A percentile compares a stretch with the other conserved stretches of the same genome.
These are phyloP conservation scores for Phasianus colchicus DNA, from an alignment of 2,113 vertebrate species.

Conservation along the genomic window DNA sequence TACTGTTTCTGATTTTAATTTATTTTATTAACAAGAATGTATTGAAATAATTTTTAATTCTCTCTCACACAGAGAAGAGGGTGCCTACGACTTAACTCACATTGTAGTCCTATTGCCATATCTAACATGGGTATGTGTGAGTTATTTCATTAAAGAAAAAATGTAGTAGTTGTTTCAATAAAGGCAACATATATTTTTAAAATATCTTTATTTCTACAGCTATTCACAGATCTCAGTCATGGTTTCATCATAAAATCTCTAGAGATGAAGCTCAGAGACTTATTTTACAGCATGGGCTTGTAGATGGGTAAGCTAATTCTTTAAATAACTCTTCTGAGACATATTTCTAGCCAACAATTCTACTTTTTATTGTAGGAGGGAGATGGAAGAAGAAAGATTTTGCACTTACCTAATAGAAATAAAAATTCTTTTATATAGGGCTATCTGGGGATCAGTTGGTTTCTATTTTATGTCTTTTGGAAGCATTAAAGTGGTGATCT, in stretches of 20 bases:
- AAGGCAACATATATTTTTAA: not conserved
- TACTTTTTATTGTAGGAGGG: not conserved
- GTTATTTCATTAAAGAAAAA: not conserved
- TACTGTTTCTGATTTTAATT: not conserved
- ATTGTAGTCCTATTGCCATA: slow-evolving; percentile 86
- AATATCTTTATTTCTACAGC: slow-evolving; percentile 74
- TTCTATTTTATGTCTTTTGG: slow-evolving; percentile 36
- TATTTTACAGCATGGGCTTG: slow-evolving; percentile 92
- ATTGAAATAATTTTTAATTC: slow-evolving; percentile 46
- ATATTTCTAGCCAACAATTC: not conserved
- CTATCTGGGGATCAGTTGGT: slow-evolving; percentile 18
- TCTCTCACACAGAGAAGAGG: slow-evolving; percentile 88
- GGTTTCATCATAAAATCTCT: slow-evolving; percentile 96
- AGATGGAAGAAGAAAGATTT: not conserved
- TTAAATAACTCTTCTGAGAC: not conserved
- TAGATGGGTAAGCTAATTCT: slow-evolving; percentile 88
- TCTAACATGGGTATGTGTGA: slow-evolving; percentile 83
- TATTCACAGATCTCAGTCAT: slow-evolving; percentile 91
- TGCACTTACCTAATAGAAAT: not conserved
- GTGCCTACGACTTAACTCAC: slow-evolving; percentile 88
- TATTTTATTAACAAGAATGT: not conserved
- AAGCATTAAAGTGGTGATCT: slow-evolving; percentile 41
- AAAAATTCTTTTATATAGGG: not conserved
- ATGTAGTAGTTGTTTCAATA: not conserved
- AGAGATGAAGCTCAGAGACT: slow-evolving; percentile 93